These are phyloP conservation scores for Cheilosia pagana DNA, from an alignment of 2,888 invertebrate species.

Conservation along the genomic window DNA sequence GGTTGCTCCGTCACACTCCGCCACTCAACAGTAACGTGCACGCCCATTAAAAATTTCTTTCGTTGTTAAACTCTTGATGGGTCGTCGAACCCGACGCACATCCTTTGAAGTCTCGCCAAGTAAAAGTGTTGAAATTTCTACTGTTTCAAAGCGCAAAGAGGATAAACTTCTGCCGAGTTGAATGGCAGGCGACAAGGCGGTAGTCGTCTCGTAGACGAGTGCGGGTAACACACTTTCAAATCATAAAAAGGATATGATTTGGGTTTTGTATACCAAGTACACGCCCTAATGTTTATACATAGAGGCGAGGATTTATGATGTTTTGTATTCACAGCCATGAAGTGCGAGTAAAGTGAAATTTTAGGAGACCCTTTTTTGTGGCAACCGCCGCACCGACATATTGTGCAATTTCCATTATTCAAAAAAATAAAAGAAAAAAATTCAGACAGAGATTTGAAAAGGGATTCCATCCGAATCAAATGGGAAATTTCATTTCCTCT, in stretches of 20 bases:
- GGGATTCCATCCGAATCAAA: conserved; percentile 37
- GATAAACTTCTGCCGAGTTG: conserved; percentile 5
- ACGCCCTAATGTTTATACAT: conserved; percentile 13
- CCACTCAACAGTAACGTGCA: not conserved
- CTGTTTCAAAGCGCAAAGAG: conserved; percentile 3
- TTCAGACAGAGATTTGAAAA: conserved; percentile 34
- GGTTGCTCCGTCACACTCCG: conserved; percentile 18
- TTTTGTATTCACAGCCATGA: conserved; percentile 25
- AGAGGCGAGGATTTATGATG: conserved; percentile 21
- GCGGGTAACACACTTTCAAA: conserved; percentile 21
- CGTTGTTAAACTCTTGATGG: conserved; percentile 5
- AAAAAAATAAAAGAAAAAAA: not conserved
- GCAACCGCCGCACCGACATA: conserved; percentile 26
- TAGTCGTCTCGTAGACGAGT: not conserved
- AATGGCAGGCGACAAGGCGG: not conserved
- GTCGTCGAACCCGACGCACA: conserved; percentile 48
- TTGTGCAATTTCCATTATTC: conserved; percentile 40
- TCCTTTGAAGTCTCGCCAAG: conserved; percentile 42
- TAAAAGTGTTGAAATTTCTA: conserved; percentile 21
- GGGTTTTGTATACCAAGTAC: conserved; percentile 1
- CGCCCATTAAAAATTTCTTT: conserved; percentile 3
- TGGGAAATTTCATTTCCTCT: conserved; percentile 52
- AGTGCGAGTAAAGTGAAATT: conserved; percentile 32
- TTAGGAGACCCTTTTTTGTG: conserved; percentile 3
- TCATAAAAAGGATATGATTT: conserved; percentile 50